A percentile compares a stretch with the other conserved stretches of the same genome.
These are phyloP conservation scores for Anguilla japonica DNA, from an alignment of 2,113 vertebrate genomes.

Conservation along the genomic window DNA sequence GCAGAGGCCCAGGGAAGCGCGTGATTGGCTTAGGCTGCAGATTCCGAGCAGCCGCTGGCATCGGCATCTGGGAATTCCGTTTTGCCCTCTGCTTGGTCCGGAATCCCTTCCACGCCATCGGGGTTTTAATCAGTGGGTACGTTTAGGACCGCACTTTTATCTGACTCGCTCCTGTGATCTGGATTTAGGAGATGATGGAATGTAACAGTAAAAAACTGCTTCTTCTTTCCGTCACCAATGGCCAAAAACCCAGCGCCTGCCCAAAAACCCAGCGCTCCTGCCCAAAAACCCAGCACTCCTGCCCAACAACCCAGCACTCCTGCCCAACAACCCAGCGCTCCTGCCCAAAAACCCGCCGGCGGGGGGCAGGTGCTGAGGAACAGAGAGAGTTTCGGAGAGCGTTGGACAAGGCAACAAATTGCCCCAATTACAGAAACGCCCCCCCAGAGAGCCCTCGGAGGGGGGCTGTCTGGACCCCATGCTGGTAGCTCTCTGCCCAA, in stretches of 20 bases:
- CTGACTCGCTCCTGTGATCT: neutral
- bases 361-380: conserved; percentile 45
- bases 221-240: no score
- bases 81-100: neutral
- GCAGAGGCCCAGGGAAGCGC: neutral
- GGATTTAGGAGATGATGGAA: neutral
- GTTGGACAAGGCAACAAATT: conserved; percentile 37
- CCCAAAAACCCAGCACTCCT: no score
- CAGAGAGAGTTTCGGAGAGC: conserved; percentile 9
- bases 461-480: neutral
- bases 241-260: conserved; percentile 19
- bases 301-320: no score
- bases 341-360: neutral
- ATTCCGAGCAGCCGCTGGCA: neutral
- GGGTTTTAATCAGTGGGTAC: neutral
- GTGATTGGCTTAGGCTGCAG: neutral
- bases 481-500: neutral
- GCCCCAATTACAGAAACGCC: conserved; percentile 37
- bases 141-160: neutral
- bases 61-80: neutral
- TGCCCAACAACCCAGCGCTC: no score
- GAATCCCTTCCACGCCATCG: neutral
- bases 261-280: no score
- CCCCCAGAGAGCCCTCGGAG: conserved; percentile 20
- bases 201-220: no score